These are phyloP conservation scores for Apodemus speciosus DNA, from an alignment of 2,113 vertebrate species.

Conservation along the genomic window DNA sequence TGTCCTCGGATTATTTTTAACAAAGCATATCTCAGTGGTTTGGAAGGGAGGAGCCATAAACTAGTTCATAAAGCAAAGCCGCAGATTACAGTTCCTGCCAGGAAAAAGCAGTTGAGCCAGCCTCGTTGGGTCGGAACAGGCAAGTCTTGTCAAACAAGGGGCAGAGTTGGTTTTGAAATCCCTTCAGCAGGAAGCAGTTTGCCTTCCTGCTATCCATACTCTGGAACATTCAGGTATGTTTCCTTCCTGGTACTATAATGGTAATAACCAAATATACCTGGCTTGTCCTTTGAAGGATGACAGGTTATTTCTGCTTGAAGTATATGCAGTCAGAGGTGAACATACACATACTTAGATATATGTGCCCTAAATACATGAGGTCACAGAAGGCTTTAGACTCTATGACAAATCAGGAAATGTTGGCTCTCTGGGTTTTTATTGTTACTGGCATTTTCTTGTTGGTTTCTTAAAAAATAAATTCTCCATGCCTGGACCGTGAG, in stretches of 20 bases:
- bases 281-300: slow-evolving; percentile 13
- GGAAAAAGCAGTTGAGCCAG: background rate
- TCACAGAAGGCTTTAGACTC: background rate
- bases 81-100: background rate
- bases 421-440: slow-evolving; percentile 21
- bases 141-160: slow-evolving; percentile 32
- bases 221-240: slow-evolving; percentile 14
- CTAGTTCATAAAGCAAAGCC: background rate
- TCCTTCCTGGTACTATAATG: slow-evolving; percentile 56
- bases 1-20: background rate
- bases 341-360: background rate
- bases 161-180: slow-evolving; percentile 31
- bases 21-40: background rate
- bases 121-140: background rate
- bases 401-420: slow-evolving; percentile 21
- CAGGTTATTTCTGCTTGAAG: background rate
- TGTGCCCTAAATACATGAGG: background rate
- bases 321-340: background rate
- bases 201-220: slow-evolving; percentile 39
- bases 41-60: background rate
- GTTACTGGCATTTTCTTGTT: slow-evolving; percentile 28
- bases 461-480: background rate
- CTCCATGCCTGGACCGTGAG: background rate
- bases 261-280: slow-evolving; percentile 43
- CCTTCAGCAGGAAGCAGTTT: slow-evolving; percentile 47